Evolutionary conservation across 2,888 invertebrate species (phyloP), one percentile per base, ranked within the genome.

Genomic region (Tetanocera ferruginea): DNA sequence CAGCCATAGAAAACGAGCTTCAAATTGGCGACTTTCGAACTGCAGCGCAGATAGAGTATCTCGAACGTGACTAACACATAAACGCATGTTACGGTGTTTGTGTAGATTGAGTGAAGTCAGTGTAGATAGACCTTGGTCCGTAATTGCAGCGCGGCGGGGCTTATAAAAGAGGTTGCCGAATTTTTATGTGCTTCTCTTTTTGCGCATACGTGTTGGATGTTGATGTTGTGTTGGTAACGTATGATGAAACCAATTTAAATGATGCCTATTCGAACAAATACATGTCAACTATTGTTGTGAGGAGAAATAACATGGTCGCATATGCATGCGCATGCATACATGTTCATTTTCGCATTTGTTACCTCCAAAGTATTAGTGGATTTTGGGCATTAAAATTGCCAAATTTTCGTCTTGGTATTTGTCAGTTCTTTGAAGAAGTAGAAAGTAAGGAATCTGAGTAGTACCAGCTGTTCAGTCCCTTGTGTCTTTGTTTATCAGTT

Each of bases 11-110:
- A 78, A 78, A 78, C 64, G 57, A 77, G 77, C 75, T 77, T 52
- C 78, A 60, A 78, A 70, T 67, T 37, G 37, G 52, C 75, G 75
- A 67, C 60, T 67, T 75, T 75, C 75, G 67, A 66, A 67, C 75
- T 75, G 67, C 55, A 75, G n/a, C 66, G 52, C 66, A 67, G 52
- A 62, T 66, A 67, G 62, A 71, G 64, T 34, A 34, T 37, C 72
- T 64, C 69, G 77, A 79, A 77, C 79, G 80, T 79, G 80, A 80
- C 80, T 78, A 80, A 79, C 76, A 79, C 75, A 74, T 55, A 23
- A 67, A 70, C 52, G 60, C 62, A 70, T 64, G 60, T 31, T 23
- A 43, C 57, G 11, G 25, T 52, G 31, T 51, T 49, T 49, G 55
- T 52, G 49, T 52, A 49, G 49, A 43, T 43, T 43, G 43, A 43